These are phyloP conservation scores for Hiodon tergisus DNA, from an alignment of 2,113 vertebrate genomes.

Conservation along the genomic window DNA sequence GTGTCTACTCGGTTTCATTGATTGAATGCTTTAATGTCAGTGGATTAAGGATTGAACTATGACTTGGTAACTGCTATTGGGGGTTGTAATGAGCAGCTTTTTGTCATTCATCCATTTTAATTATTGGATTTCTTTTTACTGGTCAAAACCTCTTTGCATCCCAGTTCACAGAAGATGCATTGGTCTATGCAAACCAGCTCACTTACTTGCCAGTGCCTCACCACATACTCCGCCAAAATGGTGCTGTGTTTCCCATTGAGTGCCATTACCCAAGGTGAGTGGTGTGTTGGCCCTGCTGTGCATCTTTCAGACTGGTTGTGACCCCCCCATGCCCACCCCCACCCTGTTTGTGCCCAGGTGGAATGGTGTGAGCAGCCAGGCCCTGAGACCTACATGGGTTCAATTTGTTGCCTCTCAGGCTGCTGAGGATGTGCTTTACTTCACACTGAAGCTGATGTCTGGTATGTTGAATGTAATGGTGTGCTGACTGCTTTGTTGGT, in stretches of 20 bases:
- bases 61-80: too few relatives aligned
- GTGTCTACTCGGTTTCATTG: too few relatives aligned
- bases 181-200: conserved; percentile 54
- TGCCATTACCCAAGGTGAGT: conserved; percentile 57
- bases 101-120: too few relatives aligned
- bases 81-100: too few relatives aligned
- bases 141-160: neutral
- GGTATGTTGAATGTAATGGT: conserved; percentile 29
- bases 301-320: neutral
- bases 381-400: conserved; percentile 50
- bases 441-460: conserved; percentile 49
- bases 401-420: conserved; percentile 44
- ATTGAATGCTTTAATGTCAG: too few relatives aligned
- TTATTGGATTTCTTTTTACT: neutral
- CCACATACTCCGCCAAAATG: conserved; percentile 44
- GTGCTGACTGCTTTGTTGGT: neutral
- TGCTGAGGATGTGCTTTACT: conserved; percentile 39
- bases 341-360: conserved; percentile 36
- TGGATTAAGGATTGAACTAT: too few relatives aligned
- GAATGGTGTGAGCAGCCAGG: conserved; percentile 49
- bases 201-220: conserved; percentile 50
- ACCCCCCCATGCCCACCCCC: too few relatives aligned
- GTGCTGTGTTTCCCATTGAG: conserved; percentile 47
- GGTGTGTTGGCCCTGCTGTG: neutral
- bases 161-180: conserved; percentile 48